Percentiles rank a stretch among this genome's conserved stretches.
Conservation (phyloP, 2,797 vertebrate genomes). For the Sebastes minor region DNA sequence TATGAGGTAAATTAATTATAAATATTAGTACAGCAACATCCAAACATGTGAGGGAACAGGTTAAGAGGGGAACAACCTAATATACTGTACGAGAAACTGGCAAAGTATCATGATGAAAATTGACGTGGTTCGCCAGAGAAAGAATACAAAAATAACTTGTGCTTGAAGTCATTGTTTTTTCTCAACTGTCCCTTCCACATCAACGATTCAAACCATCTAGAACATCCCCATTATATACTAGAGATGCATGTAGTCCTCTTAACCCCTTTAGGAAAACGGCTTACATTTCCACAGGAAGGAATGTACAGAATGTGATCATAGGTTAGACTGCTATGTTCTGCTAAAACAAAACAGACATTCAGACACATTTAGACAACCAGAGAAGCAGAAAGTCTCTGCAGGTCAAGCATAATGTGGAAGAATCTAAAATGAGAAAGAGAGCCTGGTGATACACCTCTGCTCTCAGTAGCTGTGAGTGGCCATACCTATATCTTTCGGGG, state of each 20-base stretch:
- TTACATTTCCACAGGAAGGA: slow-evolving; percentile 41
- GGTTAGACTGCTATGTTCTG: neutral
- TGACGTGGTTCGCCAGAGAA: neutral
- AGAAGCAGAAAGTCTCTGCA: neutral
- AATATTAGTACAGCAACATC: neutral
- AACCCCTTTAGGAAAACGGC: neutral
- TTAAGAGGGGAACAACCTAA: neutral
- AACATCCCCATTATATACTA: slow-evolving; percentile 4
- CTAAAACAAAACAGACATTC: slow-evolving; percentile 14
- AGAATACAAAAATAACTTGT: neutral
- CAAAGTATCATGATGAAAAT: neutral
- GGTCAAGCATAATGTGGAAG: neutral
- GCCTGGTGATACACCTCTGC: neutral
- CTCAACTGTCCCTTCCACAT: neutral
- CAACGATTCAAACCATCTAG: slow-evolving; percentile 27
- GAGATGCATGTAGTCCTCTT: slow-evolving; percentile 5
- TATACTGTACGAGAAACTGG: neutral
- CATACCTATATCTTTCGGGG: neutral
- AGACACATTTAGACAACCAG: slow-evolving; percentile 4
- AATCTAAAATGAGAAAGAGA: neutral
- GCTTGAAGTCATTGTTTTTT: neutral
- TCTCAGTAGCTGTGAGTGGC: neutral
- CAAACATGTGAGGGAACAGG: neutral
- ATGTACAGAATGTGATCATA: slow-evolving; percentile 58
- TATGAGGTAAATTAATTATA: neutral